A percentile compares a stretch with the other conserved stretches of the same genome.
These are phyloP conservation scores for Aspidiotus rigidus DNA, from an alignment of 2,888 invertebrate species.

Conservation along the genomic window DNA sequence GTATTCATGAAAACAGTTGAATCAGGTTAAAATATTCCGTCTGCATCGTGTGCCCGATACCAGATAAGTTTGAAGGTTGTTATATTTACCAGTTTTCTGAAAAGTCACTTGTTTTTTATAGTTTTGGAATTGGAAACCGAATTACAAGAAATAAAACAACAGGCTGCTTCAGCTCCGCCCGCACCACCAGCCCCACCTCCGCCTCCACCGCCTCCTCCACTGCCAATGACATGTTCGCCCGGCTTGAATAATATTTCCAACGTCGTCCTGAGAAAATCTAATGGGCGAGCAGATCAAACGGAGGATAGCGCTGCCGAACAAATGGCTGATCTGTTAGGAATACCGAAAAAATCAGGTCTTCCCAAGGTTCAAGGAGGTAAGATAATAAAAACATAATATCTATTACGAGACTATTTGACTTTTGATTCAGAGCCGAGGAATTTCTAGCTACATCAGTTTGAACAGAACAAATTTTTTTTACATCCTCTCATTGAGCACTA, in stretches of 20 bases:
- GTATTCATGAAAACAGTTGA: no score
- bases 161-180: slow-evolving; percentile 45
- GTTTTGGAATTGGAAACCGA: slow-evolving; percentile 39
- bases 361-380: slow-evolving; percentile 42
- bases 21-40: no score
- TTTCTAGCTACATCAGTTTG: no score
- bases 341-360: slow-evolving; percentile 49
- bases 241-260: slow-evolving; percentile 3
- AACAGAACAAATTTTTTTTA: no score
- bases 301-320: slow-evolving; percentile 44
- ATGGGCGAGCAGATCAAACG: slow-evolving; percentile 4
- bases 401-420: no score
- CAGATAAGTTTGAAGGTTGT: background rate
- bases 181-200: slow-evolving; percentile 40
- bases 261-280: slow-evolving; percentile 16
- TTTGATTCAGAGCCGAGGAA: no score
- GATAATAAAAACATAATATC: background rate
- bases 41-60: background rate
- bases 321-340: slow-evolving; percentile 54
- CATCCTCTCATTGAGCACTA: no score
- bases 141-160: slow-evolving; percentile 41
- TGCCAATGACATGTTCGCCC: slow-evolving; percentile 36
- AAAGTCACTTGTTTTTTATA: slow-evolving; percentile 32
- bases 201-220: slow-evolving; percentile 41
- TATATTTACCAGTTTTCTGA: background rate